phyloP scores from a whole-genome alignment of 1,140 invertebrate species.

The Camponotus pennsylvanicus region DNA sequence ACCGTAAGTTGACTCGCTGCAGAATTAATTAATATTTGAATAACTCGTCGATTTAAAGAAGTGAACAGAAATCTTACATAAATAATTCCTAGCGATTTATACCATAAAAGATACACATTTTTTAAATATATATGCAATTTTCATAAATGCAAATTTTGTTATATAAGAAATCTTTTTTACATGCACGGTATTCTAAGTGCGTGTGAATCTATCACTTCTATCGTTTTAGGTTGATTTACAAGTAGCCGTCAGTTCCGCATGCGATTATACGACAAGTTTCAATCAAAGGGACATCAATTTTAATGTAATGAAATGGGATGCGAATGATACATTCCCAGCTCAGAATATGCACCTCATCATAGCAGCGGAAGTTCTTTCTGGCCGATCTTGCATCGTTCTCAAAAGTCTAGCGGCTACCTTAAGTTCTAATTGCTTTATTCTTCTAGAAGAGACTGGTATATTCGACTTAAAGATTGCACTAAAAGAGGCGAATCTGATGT shows the following conservation, averaged over 20 bases:
- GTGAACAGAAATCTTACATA: too few species aligned
- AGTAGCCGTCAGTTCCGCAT: slow-evolving; percentile 77
- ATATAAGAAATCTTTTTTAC: too few species aligned
- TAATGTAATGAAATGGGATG: slow-evolving; percentile 85
- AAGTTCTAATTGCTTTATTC: slow-evolving; percentile 91
- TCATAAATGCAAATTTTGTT: too few species aligned
- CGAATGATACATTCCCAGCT: slow-evolving; percentile 83
- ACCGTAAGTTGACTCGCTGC: slow-evolving; percentile 86
- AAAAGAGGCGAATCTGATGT: slow-evolving; percentile 83
- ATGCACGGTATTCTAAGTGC: too few species aligned
- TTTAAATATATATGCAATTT: too few species aligned
- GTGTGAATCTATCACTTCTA: background rate
- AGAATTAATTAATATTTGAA: too few species aligned
- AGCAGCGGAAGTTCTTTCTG: slow-evolving; percentile 88
- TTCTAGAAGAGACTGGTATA: slow-evolving; percentile 91
- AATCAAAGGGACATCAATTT: slow-evolving; percentile 88
- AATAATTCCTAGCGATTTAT: too few species aligned
- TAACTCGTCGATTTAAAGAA: too few species aligned
- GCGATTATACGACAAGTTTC: slow-evolving; percentile 79
- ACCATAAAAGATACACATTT: too few species aligned
- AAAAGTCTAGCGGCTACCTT: slow-evolving; percentile 89
- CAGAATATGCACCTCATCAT: slow-evolving; percentile 87
- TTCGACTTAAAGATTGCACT: slow-evolving; percentile 77
- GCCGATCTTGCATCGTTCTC: slow-evolving; percentile 80
- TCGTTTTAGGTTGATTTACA: slow-evolving; percentile 80